Conservation (phyloP, 2,113 vertebrate genomes). For the Oreocharis arfaki region DNA sequence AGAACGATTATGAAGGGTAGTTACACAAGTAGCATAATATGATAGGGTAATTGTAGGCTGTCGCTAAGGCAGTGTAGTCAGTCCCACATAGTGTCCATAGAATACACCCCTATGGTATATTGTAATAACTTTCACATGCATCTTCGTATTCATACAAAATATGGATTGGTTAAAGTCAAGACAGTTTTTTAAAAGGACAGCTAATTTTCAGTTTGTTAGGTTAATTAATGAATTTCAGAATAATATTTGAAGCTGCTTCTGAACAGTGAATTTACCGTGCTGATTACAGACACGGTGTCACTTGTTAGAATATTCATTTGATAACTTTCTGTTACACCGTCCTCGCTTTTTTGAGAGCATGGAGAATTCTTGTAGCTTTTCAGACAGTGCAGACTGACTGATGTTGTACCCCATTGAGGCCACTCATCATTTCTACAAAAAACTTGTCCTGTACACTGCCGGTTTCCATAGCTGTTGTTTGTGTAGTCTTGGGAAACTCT, state of each 20-base stretch:
- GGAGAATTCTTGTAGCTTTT: background rate
- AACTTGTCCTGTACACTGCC: accelerated
- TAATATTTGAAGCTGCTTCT: background rate
- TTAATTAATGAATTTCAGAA: background rate
- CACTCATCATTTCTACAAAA: background rate
- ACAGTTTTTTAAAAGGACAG: background rate
- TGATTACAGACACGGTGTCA: background rate
- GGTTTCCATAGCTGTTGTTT: background rate
- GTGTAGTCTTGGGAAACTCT: background rate
- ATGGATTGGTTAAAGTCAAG: background rate
- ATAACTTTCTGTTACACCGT: accelerated
- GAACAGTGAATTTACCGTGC: background rate
- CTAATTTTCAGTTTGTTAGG: background rate
- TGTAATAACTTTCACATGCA: accelerated
- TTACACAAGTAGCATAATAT: background rate
- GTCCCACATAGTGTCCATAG: background rate
- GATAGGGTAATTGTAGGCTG: background rate
- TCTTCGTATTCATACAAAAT: background rate
- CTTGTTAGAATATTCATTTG: background rate
- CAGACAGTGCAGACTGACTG: background rate
- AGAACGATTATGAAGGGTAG: background rate
- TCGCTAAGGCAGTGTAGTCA: background rate
- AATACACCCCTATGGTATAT: background rate
- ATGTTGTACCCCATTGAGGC: background rate
- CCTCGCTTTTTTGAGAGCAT: background rate